Percentiles rank a stretch among this genome's conserved stretches.
These are phyloP conservation scores for Drosophila pseudoobscura DNA, from an alignment of 1,140 invertebrate genomes.

Conservation along the genomic window DNA sequence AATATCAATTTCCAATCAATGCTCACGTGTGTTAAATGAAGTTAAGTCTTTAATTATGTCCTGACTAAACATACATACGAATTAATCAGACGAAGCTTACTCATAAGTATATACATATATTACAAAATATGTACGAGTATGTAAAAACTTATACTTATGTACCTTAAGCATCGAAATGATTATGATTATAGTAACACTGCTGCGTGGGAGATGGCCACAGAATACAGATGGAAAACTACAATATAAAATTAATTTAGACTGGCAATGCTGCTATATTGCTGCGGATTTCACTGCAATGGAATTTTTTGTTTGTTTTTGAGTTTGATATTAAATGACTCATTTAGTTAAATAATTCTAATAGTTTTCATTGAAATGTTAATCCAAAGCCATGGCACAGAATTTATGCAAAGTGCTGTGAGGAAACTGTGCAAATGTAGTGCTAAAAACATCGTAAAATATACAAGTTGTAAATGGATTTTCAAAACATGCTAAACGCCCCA, in stretches of 20 bases:
- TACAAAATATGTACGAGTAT: conserved; percentile 10
- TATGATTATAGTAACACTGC: neutral
- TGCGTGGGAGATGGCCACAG: conserved; percentile 13
- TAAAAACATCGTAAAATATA: conserved; percentile 18
- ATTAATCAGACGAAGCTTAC: too few relatives aligned
- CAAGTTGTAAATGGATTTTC: conserved; percentile 26
- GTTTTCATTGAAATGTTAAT: conserved; percentile 15
- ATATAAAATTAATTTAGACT: conserved; percentile 4
- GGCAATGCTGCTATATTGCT: conserved; percentile 11
- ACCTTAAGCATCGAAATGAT: conserved; percentile 24
- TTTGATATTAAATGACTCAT: conserved; percentile 8
- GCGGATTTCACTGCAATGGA: conserved; percentile 6
- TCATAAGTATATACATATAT: neutral
- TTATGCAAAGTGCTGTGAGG: conserved; percentile 15
- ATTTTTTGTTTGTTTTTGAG: neutral
- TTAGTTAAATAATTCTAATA: conserved; percentile 11
- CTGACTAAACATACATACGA: too few relatives aligned
- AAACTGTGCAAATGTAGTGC: conserved; percentile 6
- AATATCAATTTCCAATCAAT: too few relatives aligned
- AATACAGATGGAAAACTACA: conserved; percentile 5
- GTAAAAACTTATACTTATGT: neutral
- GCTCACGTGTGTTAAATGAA: too few relatives aligned
- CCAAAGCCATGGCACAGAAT: conserved; percentile 15
- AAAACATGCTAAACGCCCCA: conserved; percentile 22
- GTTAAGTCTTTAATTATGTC: too few relatives aligned